Evolutionary conservation across 1,140 invertebrate species (phyloP), one percentile per base, ranked within the genome.

Genomic region (Neodiprion pinetum): DNA sequence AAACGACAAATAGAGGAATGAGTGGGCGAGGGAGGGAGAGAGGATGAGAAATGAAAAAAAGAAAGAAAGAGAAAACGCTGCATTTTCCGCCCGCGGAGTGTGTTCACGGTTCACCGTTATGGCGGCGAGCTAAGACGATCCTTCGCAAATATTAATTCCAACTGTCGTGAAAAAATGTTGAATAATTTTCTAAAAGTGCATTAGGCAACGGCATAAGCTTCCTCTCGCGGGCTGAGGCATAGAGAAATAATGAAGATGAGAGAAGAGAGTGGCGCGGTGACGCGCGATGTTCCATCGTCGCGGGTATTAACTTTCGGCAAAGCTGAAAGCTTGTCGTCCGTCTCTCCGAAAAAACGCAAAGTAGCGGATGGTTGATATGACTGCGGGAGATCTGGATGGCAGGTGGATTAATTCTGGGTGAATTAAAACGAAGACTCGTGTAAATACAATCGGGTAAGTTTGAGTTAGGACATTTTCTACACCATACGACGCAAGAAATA

Each of bases 141-240:
- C 53, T 61, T 69, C 70, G 10, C 70, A 48, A 48, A 71, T 49
- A 71, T 71, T 71, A 71, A 50, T 71, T 48, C 70, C 48, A 17
- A 28, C n/a, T 48, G n/a, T 48, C 17, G n/a, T 47, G 2, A 48
- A 78, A 75, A 81, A 77, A 75, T 74, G 80, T 81, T 76, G 73
- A 77, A 80, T 79, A 80, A 80, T 81, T 80, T 79, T 74, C 80
- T 73, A 75, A 81, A 80, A 78, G 76, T 80, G 78, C 78, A 81
- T 81, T 81, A 80, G 78, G 77, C 67, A 47, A 11, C 12, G 11
- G 53, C 5, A 17, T 7, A 61, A 61, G n/a, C n/a, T 5, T 1
- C 28, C 2, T 40, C 28, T 40, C 28, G 9, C 11, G 0, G 53
- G 53, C 11, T 17, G 5, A 61, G n/a, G 53, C 11, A 17, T 61